These are phyloP conservation scores for Chiloscyllium plagiosum DNA, from an alignment of 2,113 vertebrate species.

Conservation along the genomic window DNA sequence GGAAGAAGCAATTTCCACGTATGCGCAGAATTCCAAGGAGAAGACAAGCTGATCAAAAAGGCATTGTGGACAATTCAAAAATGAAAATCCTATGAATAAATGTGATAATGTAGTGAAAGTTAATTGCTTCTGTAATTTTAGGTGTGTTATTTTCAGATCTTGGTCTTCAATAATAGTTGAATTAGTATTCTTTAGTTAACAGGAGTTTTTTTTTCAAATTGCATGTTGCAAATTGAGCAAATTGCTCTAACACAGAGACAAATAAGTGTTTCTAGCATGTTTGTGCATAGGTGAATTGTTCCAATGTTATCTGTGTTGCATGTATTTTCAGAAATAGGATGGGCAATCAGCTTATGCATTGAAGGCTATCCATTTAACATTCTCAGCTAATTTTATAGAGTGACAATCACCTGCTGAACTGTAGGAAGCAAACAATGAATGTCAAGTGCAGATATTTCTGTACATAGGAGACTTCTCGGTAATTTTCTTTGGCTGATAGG, in stretches of 20 bases:
- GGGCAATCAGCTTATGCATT: neutral
- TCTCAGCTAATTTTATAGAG: neutral
- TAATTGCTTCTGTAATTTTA: neutral
- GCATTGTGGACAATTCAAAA: neutral
- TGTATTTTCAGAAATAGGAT: neutral
- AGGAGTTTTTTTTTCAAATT: neutral
- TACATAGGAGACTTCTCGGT: neutral
- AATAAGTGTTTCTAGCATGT: too few relatives aligned
- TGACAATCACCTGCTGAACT: neutral
- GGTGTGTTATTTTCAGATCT: neutral
- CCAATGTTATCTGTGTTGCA: neutral
- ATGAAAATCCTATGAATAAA: neutral
- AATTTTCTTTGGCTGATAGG: too few relatives aligned
- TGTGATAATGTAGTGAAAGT: neutral
- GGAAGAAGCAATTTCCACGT: neutral
- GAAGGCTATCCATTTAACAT: neutral
- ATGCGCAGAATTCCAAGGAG: neutral
- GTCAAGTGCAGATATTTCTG: neutral
- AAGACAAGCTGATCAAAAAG: neutral
- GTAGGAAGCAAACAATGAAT: neutral
- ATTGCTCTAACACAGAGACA: neutral
- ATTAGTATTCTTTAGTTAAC: neutral
- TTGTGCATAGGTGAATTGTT: neutral
- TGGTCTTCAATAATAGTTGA: neutral
- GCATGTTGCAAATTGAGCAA: neutral